A percentile compares a stretch with the other conserved stretches of the same genome.
Conservation (phyloP, 2,113 vertebrate species). For the mouse (Mus musculus) region GRCm39 chr14:52746001-52746500, state of each 20-base stretch:
- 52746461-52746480: conserved; percentile 90
- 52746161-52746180: conserved; percentile 96
- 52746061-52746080: conserved; percentile 92
- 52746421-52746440: conserved; percentile 93
- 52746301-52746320: neutral
- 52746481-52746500: conserved; percentile 87
- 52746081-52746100: conserved; percentile 89
- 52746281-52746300: too few species aligned
- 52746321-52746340: neutral
- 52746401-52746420: neutral
- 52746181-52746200: conserved; percentile 96
- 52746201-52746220: conserved; percentile 89
- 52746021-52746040: conserved; percentile 95
- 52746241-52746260: conserved; percentile 87
- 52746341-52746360: neutral
- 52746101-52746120: conserved; percentile 98
- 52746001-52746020: conserved; percentile 94
- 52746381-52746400: conserved; percentile 92
- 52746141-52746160: conserved; percentile 96
- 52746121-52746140: conserved; percentile 95
- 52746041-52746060: conserved; percentile 96
- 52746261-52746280: neutral
- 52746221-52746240: conserved; percentile 96
- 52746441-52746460: conserved; percentile 92
- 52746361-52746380: conserved; percentile 77